Base-by-base conservation (phyloP, 2,113 vertebrate genomes). In the Lophura nycthemera region DNA sequence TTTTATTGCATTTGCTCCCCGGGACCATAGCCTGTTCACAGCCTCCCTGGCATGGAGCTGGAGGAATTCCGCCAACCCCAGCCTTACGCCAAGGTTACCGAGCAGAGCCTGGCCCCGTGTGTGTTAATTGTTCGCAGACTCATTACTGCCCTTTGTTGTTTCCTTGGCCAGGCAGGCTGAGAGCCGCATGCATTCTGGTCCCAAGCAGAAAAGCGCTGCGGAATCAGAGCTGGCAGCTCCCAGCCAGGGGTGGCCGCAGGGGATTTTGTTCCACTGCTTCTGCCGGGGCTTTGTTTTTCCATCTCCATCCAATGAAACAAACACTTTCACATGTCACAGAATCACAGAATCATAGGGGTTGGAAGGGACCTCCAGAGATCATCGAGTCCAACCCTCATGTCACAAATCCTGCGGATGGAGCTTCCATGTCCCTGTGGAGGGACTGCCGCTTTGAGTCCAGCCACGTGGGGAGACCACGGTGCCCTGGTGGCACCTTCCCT, bases 201-300 rank as follows among this genome's bases (percentile, higher is more conserved):
- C 88, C 16, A 1, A 5, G 71, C 72, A 83, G 78, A 59, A 74
- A 40, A 8, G 20, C 1, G 1, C 60, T 48, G 38, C 52, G 91
- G 65, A 91, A 90, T 91, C 83, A 66, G 88, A 95, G 93, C 83
- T 95, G 93, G 70, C 83, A 86, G 83, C 85, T 95, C 82, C 84
- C 2, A 0, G 50, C 67, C 92, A 78, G 90, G 65, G 86, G 32
- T 36, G 66, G 63, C 36, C 92, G 54, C 0, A 0, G 73, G 34
- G 61, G 73, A 13, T 81, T 96, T 94, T 93, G 42, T 93, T 95
- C 76, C 52, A 16, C 56, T 0, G 13, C 75, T 52, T 80, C 79
- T 88, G 43, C 85, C 54, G 88, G 48, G 79, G n/a, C 65, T 95
- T 93, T 88, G 65, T 91, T 95, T 95, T 92, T 76, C 86, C 86